Conservation (phyloP, 30 jellyfish, hydroid and myxozoan species). For the Clytia hemisphaerica region DNA sequence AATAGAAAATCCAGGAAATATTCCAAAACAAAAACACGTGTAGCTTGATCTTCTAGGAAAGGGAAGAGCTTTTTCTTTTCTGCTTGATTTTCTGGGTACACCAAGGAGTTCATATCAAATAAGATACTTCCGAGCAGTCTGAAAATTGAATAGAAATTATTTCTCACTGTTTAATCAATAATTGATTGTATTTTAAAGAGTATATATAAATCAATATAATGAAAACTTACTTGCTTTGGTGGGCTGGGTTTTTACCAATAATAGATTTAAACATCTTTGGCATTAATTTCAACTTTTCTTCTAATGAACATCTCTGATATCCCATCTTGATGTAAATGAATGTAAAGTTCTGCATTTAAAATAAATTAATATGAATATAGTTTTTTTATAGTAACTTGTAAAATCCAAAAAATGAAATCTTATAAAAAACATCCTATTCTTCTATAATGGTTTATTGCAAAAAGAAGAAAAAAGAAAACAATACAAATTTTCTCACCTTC, state of each 20-base stretch:
- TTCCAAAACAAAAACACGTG: constrained; percentile 28
- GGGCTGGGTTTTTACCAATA: constrained; percentile 37
- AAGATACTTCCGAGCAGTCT: constrained; percentile 16
- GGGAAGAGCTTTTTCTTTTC: constrained; percentile 25
- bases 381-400: background rate
- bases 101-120: constrained; percentile 26
- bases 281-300: constrained; percentile 29
- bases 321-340: constrained; percentile 90
- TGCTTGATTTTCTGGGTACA: constrained; percentile 53
- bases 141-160: background rate
- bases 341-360: constrained; percentile 67
- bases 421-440: background rate
- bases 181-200: background rate
- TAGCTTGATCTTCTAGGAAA: constrained; percentile 31
- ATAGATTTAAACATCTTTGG: constrained; percentile 63
- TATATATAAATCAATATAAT: background rate
- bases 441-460: too few species aligned
- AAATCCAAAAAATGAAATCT: background rate
- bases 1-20: constrained; percentile 55
- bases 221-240: constrained; percentile 62
- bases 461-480: too few species aligned
- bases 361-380: background rate
- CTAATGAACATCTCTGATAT: constrained; percentile 38
- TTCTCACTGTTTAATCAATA: background rate
- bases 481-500: background rate